Evolutionary conservation across 2,888 invertebrate species (phyloP).

Genomic region (Agonum fuliginosum): DNA sequence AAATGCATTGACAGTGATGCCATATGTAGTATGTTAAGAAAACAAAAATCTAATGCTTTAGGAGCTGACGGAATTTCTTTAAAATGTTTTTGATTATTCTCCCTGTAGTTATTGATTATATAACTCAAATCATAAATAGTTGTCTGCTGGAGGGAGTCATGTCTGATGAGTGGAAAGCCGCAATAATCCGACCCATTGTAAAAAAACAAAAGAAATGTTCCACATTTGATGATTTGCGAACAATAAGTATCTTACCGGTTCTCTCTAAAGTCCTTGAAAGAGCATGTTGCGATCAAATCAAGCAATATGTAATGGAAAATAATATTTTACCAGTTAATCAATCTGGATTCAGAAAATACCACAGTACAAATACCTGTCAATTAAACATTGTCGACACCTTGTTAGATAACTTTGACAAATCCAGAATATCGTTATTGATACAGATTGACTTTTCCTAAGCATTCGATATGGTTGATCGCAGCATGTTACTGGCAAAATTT

Average conservation of each 20-base stretch:
- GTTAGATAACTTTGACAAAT: too few species aligned
- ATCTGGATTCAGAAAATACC: slow-evolving; percentile 63
- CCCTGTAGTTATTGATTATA: neutral
- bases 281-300: slow-evolving; percentile 60
- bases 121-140: slow-evolving; percentile 1
- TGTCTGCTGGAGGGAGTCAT: slow-evolving; percentile 20
- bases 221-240: slow-evolving; percentile 61
- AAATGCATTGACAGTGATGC: neutral
- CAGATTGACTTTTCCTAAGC: too few species aligned
- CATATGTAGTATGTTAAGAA: neutral
- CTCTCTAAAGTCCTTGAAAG: slow-evolving; percentile 61
- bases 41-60: neutral
- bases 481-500: too few species aligned
- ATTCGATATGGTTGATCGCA: too few species aligned
- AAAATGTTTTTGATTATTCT: neutral
- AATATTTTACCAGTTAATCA: slow-evolving; percentile 63
- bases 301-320: slow-evolving; percentile 59
- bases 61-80: neutral
- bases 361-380: slow-evolving; percentile 65
- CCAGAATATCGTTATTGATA: too few species aligned
- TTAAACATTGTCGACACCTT: too few species aligned
- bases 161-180: slow-evolving; percentile 62
- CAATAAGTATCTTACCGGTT: slow-evolving; percentile 62
- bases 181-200: slow-evolving; percentile 62
- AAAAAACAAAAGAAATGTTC: slow-evolving; percentile 60